Conservation (phyloP, 2,888 invertebrate genomes). For the Tenthredo distinguenda region DNA sequence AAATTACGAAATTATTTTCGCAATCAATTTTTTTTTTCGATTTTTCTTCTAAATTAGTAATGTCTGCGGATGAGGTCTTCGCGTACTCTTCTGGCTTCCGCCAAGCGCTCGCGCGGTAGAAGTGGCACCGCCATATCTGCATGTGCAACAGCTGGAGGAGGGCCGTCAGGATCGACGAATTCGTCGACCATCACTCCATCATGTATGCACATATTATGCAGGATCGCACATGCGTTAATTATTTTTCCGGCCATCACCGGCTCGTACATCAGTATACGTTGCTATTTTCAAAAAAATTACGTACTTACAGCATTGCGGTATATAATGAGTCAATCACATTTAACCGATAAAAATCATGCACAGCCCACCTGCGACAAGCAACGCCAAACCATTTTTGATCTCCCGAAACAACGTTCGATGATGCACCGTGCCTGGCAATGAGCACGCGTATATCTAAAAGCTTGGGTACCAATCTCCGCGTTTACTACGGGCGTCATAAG, state of each 20-base stretch:
- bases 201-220: no score
- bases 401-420: neutral
- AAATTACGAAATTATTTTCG: no score
- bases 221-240: neutral
- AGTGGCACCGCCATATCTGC: neutral
- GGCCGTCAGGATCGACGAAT: neutral
- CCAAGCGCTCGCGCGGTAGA: neutral
- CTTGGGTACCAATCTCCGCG: neutral
- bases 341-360: neutral
- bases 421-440: no score
- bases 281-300: neutral
- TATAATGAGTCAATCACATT: neutral
- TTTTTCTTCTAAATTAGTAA: neutral
- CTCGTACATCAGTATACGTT: conserved; percentile 1
- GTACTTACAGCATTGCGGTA: neutral
- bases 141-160: neutral
- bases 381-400: neutral
- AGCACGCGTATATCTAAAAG: neutral
- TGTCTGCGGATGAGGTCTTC: neutral
- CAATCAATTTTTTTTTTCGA: no score
- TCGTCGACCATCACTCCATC: no score
- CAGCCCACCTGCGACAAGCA: conserved; percentile 1
- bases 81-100: neutral
- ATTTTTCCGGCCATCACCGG: neutral
- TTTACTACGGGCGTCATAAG: neutral